Evolutionary conservation across 2,888 invertebrate genomes (phyloP).

Genomic region (Acanthacorydalis orientalis): DNA sequence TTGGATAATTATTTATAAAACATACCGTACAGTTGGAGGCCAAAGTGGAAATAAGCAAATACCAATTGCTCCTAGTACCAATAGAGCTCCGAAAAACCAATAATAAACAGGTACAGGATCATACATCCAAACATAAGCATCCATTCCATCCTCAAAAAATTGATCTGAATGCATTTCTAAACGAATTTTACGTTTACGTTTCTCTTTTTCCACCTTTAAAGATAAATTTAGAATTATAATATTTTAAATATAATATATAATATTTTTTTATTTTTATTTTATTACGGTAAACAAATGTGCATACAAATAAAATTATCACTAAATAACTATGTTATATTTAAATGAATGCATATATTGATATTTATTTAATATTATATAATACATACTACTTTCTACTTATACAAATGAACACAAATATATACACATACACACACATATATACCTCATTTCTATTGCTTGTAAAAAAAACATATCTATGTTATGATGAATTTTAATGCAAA

Average conservation of each 20-base stretch:
- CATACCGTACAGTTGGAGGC: conserved; percentile 77
- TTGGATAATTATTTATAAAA: background rate
- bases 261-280: conserved; percentile 3
- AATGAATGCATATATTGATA: no score
- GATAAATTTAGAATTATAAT: conserved; percentile 3
- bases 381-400: no score
- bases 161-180: conserved; percentile 97
- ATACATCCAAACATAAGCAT: conserved; percentile 97
- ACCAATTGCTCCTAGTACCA: conserved; percentile 84
- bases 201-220: conserved; percentile 33
- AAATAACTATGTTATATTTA: no score
- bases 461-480: no score
- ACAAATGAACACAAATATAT: no score
- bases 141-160: conserved; percentile 79
- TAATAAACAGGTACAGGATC: conserved; percentile 90
- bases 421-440: no score
- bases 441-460: no score
- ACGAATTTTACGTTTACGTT: conserved; percentile 77
- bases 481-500: no score
- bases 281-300: no score
- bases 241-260: conserved; percentile 1
- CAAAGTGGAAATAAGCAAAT: conserved; percentile 98
- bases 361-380: no score
- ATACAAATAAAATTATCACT: no score
- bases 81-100: conserved; percentile 80